Base-by-base conservation (phyloP, 2,888 invertebrate species). In the Amblyjoppa fuscipennis region DNA sequence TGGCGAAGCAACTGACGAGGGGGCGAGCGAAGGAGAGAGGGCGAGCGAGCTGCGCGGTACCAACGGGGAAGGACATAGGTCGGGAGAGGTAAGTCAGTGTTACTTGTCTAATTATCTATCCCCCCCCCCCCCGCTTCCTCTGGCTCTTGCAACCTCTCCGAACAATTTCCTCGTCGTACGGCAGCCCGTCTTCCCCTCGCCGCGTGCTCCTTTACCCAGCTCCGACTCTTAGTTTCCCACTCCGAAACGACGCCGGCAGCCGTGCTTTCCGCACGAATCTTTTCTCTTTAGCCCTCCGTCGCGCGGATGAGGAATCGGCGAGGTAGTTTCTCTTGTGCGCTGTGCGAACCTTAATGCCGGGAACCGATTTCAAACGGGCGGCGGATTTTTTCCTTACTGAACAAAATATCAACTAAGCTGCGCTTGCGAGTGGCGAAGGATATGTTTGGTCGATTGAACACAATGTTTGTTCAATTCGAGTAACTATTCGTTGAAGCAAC, bases 21-120 rank as follows among this genome's bases (percentile, higher is more conserved):
- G 81, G 73, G 34, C 49, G 76, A 59, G 56, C 34, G 41, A 11
- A 11, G 41, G 69, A 81, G 71, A 31, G 59, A 81, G 81, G 79
- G 61, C 61, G 31, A 64, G 61, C n/a, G 59, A 20, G 59, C 11
- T 9, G 25, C 3, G 28, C 25, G 59, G 20, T 9, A 25, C 28
- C 25, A 28, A 73, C 78, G 73, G 83, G 59, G 68, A 28, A 83
- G 76, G 70, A 78, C 31, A 64, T 7, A 64, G 61, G 6, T 64
- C 75, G 81, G 82, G 74, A 34, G 84, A 83, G 86, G 79, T 82
- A 77, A 85, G 88, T 88, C 90, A 90, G 89, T 90, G 91, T 92
- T 92, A 92, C 92, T 92, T 92, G 91, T 92, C 93, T 92, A 92
- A 92, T 92, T 92, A 93, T 92, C 92, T 88, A 89, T 87, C 90